phyloP scores from a whole-genome alignment of 2,888 invertebrate genomes.

The Mimachlamys varia region DNA sequence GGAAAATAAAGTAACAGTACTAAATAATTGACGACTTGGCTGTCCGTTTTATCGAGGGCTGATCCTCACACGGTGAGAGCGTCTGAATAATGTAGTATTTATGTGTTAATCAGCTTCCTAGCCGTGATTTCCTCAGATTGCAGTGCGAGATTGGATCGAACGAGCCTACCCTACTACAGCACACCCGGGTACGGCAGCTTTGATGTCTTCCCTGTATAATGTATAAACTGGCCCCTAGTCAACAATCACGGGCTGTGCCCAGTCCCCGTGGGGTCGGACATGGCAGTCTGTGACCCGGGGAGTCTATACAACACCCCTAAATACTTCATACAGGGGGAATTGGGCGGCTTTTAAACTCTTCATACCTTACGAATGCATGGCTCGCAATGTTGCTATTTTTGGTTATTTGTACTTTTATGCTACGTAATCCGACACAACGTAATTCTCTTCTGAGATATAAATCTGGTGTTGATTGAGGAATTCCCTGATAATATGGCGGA shows the following conservation, averaged over 20 bases:
- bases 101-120: conserved; percentile 17
- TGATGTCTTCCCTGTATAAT: background rate
- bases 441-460: conserved; percentile 18
- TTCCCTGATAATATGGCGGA: background rate
- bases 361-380: background rate
- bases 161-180: background rate
- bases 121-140: conserved; percentile 23
- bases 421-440: background rate
- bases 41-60: conserved; percentile 10
- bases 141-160: conserved; percentile 10
- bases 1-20: conserved; percentile 23
- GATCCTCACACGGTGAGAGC: conserved; percentile 7
- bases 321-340: conserved; percentile 11
- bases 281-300: background rate
- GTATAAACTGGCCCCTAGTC: background rate
- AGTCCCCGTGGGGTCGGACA: conserved; percentile 29
- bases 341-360: background rate
- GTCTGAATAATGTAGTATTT: conserved; percentile 25
- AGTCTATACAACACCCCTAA: background rate
- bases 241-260: background rate
- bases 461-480: background rate
- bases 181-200: background rate
- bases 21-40: background rate
- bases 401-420: conserved; percentile 4
- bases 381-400: background rate